Evolutionary conservation across 2,888 invertebrate species (phyloP).

Genomic region (Tridacna crocea): DNA sequence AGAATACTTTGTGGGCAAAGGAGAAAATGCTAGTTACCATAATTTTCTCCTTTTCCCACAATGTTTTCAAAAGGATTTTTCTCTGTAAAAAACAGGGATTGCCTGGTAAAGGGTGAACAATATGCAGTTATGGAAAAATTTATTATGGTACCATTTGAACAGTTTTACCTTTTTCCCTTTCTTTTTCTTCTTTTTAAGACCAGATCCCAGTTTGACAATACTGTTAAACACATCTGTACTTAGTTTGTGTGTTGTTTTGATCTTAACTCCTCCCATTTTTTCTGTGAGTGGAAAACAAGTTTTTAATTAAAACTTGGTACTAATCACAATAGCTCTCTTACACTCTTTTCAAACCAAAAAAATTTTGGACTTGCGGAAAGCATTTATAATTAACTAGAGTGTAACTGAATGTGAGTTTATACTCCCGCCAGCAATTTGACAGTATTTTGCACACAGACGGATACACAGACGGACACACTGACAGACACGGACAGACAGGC

Average conservation of each 20-base stretch:
- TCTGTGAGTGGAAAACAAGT: conserved; percentile 63
- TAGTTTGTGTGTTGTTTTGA: conserved; percentile 81
- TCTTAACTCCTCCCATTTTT: conserved; percentile 78
- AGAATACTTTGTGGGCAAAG: neutral
- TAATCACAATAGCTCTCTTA: too few relatives aligned
- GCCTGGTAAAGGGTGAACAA: neutral
- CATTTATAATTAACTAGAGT: too few relatives aligned
- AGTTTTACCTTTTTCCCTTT: conserved; percentile 74
- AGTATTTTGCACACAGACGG: too few relatives aligned
- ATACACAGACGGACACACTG: too few relatives aligned
- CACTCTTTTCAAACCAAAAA: too few relatives aligned
- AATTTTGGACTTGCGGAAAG: too few relatives aligned
- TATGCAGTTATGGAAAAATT: neutral
- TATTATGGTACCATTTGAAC: neutral
- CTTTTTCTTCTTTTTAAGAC: conserved; percentile 82
- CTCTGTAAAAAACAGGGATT: neutral
- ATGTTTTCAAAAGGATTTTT: conserved; percentile 1
- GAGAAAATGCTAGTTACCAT: neutral
- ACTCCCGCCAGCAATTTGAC: too few relatives aligned
- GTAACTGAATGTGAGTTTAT: too few relatives aligned
- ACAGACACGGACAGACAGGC: too few relatives aligned
- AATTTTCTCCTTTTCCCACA: neutral
- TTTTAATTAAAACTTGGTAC: neutral
- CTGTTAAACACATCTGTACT: conserved; percentile 80
- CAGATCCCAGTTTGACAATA: conserved; percentile 81